phyloP scores from a whole-genome alignment of 1,140 invertebrate species.

The Stenopsyche tienmushanensis region DNA sequence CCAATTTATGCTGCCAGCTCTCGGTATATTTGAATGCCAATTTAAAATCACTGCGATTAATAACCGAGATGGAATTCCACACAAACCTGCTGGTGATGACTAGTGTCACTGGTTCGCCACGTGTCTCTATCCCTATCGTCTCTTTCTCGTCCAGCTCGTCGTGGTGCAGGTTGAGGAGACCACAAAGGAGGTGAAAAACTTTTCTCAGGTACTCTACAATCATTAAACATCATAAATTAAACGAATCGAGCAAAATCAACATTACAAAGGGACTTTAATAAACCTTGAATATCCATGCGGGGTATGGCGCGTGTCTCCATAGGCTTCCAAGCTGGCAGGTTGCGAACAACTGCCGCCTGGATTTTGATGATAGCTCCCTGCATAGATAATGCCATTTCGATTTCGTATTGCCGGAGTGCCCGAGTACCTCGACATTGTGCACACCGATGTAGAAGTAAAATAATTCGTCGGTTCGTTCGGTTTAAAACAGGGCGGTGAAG shows the following conservation, averaged over 20 bases:
- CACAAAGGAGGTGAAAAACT: slow-evolving; percentile 35
- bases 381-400: slow-evolving; percentile 45
- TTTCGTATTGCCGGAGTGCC: slow-evolving; percentile 29
- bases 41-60: too few species aligned
- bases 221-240: background rate
- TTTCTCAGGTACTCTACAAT: slow-evolving; percentile 28
- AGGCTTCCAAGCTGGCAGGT: slow-evolving; percentile 51
- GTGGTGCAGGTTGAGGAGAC: slow-evolving; percentile 35
- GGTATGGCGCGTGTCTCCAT: slow-evolving; percentile 44
- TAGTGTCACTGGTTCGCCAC: slow-evolving; percentile 22
- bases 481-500: slow-evolving; percentile 29
- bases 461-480: slow-evolving; percentile 37
- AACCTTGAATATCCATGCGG: slow-evolving; percentile 50
- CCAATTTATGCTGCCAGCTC: too few species aligned
- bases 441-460: slow-evolving; percentile 37
- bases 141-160: slow-evolving; percentile 27
- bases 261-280: background rate
- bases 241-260: background rate
- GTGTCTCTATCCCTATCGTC: slow-evolving; percentile 30
- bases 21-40: too few species aligned
- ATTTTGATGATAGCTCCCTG: slow-evolving; percentile 43
- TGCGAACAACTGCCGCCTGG: slow-evolving; percentile 50
- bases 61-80: too few species aligned
- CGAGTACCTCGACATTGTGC: slow-evolving; percentile 35
- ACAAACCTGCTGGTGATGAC: slow-evolving; percentile 32